Conservation (phyloP, 2,797 vertebrate species). For the Amazona ochrocephala region DNA sequence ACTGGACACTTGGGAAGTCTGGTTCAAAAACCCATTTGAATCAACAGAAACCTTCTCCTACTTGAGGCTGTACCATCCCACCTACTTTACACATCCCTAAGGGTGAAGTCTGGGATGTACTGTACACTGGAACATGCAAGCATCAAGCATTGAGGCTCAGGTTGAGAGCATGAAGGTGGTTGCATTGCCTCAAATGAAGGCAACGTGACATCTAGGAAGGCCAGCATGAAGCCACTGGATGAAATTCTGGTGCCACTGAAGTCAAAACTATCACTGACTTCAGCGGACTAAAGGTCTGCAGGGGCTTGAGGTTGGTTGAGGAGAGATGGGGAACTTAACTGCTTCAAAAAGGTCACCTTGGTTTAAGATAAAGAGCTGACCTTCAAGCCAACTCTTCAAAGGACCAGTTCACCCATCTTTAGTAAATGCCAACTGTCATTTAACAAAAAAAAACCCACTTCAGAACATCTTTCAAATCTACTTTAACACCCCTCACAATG, state of each 20-base stretch:
- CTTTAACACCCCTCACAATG: constrained; percentile 14
- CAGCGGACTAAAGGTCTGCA: constrained; percentile 26
- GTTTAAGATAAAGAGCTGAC: constrained; percentile 62
- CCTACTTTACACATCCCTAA: background rate
- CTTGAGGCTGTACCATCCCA: background rate
- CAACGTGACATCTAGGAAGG: constrained; percentile 12
- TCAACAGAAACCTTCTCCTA: background rate
- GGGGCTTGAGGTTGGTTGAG: constrained; percentile 5
- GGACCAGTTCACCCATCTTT: constrained; percentile 47
- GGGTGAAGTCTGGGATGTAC: background rate
- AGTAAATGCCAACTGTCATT: constrained; percentile 49
- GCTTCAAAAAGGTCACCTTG: constrained; percentile 54
- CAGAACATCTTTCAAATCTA: constrained; percentile 45
- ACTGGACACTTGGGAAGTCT: background rate
- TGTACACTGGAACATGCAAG: constrained; percentile 9
- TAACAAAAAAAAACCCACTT: constrained; percentile 5
- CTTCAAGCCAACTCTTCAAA: constrained; percentile 64
- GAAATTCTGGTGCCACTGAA: constrained; percentile 44
- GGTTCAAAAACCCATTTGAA: constrained; percentile 9
- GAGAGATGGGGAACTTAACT: constrained; percentile 51
- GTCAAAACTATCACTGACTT: constrained; percentile 37
- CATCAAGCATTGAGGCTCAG: background rate
- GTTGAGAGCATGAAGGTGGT: background rate
- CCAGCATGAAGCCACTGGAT: constrained; percentile 33
- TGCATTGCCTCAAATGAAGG: background rate